Evolutionary conservation across 2,888 invertebrate genomes (phyloP).

Genomic region (Papilio demoleus): DNA sequence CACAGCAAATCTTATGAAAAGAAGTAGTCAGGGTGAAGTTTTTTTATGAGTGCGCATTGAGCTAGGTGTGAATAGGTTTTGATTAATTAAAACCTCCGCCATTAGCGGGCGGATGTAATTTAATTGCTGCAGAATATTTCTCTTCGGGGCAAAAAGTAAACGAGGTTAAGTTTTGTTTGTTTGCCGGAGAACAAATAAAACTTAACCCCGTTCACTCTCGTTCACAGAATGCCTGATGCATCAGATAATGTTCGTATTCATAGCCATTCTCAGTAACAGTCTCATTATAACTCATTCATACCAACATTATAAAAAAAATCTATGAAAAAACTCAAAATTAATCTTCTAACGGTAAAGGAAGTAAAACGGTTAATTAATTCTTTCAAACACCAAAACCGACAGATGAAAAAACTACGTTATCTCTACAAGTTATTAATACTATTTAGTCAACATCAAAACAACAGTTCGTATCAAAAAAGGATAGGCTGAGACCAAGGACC

Average conservation of each 20-base stretch:
- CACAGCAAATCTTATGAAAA: slow-evolving; percentile 25
- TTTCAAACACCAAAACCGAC: too few relatives aligned
- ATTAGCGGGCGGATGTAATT: slow-evolving; percentile 38
- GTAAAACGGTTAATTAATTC: too few relatives aligned
- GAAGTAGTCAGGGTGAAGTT: neutral
- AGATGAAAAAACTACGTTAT: too few relatives aligned
- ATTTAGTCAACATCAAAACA: too few relatives aligned
- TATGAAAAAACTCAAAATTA: neutral
- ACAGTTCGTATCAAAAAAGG: too few relatives aligned
- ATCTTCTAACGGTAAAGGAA: too few relatives aligned
- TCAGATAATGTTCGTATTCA: slow-evolving; percentile 13
- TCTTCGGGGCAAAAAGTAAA: slow-evolving; percentile 34
- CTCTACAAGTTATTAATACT: too few relatives aligned
- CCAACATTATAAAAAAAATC: neutral
- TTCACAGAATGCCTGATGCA: slow-evolving; percentile 11
- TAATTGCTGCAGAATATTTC: slow-evolving; percentile 36
- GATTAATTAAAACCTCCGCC: slow-evolving; percentile 38
- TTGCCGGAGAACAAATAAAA: slow-evolving; percentile 19
- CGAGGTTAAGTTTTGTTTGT: slow-evolving; percentile 37
- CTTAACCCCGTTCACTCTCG: slow-evolving; percentile 18
- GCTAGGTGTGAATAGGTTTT: slow-evolving; percentile 35
- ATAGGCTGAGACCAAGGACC: too few relatives aligned
- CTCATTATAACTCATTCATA: slow-evolving; percentile 5
- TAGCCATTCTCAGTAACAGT: slow-evolving; percentile 2
- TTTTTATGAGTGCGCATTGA: slow-evolving; percentile 23